Evolutionary conservation across 2,113 vertebrate genomes (phyloP).

Genomic region (Maccullochella peelii): DNA sequence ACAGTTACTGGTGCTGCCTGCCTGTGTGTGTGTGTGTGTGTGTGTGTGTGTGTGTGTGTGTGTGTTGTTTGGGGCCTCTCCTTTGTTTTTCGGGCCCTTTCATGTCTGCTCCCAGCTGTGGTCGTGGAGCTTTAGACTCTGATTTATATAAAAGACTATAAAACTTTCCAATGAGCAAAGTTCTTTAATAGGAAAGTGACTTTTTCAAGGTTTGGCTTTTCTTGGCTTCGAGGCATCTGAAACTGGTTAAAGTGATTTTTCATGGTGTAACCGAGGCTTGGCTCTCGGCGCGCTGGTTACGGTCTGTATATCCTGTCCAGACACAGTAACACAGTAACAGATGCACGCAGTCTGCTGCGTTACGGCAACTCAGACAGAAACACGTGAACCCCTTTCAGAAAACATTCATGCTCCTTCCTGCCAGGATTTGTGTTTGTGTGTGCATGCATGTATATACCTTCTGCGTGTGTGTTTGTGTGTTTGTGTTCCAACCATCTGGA

Average conservation of each 20-base stretch:
- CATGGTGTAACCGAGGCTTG: slow-evolving; percentile 46
- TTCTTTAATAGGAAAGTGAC: slow-evolving; percentile 48
- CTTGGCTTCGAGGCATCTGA: slow-evolving; percentile 50
- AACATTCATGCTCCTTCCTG: not conserved
- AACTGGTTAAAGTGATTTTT: slow-evolving; percentile 37
- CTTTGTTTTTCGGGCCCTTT: slow-evolving; percentile 43
- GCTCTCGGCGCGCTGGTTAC: slow-evolving; percentile 52
- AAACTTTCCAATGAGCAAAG: slow-evolving; percentile 58
- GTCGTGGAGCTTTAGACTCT: slow-evolving; percentile 1
- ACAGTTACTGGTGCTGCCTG: not conserved
- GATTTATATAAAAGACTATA: slow-evolving; percentile 35
- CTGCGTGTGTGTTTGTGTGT: not conserved
- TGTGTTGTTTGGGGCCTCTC: slow-evolving; percentile 23
- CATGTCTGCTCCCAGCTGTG: slow-evolving; percentile 39
- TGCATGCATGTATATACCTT: not conserved
- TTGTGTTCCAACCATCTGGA: slow-evolving; percentile 57
- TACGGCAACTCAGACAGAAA: slow-evolving; percentile 12
- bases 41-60: not conserved
- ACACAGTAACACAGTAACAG: slow-evolving; percentile 55
- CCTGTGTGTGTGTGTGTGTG: not conserved
- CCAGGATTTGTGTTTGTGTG: not conserved
- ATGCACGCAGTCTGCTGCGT: slow-evolving; percentile 21
- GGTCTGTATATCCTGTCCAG: slow-evolving; percentile 62
- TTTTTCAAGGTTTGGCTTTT: slow-evolving; percentile 42
- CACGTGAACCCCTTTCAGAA: slow-evolving; percentile 10